A percentile compares a stretch with the other conserved stretches of the same genome.
These are phyloP conservation scores for Morus bassanus DNA, from an alignment of 2,797 vertebrate species.

Conservation along the genomic window DNA sequence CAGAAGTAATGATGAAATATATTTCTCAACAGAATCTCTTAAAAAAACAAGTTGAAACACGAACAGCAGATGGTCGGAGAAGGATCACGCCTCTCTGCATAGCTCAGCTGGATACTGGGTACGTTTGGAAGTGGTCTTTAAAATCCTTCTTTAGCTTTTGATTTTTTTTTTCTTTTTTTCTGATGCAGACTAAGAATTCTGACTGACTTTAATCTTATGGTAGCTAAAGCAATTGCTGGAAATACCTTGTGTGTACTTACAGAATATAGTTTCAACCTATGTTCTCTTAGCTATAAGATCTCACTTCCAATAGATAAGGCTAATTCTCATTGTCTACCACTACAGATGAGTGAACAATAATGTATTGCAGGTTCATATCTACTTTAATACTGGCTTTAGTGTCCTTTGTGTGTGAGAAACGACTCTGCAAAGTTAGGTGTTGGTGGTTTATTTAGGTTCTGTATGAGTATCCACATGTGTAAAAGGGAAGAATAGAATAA, in stretches of 20 bases:
- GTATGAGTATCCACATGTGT: background rate
- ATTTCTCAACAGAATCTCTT: conserved; percentile 86
- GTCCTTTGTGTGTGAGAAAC: background rate
- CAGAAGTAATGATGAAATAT: background rate
- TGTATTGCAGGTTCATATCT: background rate
- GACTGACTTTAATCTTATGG: background rate
- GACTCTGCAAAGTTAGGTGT: background rate
- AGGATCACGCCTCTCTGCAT: conserved; percentile 97
- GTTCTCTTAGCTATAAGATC: background rate
- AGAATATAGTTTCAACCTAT: background rate
- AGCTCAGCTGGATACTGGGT: conserved; percentile 98
- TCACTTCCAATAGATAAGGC: background rate
- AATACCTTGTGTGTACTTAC: background rate
- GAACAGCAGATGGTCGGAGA: conserved; percentile 92
- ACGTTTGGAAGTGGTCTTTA: conserved; percentile 31
- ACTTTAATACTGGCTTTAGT: background rate
- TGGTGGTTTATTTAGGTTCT: background rate
- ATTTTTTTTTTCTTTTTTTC: background rate
- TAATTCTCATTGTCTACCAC: background rate
- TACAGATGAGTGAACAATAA: background rate
- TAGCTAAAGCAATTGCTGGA: background rate
- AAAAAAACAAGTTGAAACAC: conserved; percentile 98
- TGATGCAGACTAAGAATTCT: background rate
- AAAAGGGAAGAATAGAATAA: background rate
- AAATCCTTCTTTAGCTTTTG: background rate